Evolutionary conservation across 2,113 vertebrate species (phyloP), one percentile per base, ranked within the genome.

Genomic region (Sardina pilchardus): DNA sequence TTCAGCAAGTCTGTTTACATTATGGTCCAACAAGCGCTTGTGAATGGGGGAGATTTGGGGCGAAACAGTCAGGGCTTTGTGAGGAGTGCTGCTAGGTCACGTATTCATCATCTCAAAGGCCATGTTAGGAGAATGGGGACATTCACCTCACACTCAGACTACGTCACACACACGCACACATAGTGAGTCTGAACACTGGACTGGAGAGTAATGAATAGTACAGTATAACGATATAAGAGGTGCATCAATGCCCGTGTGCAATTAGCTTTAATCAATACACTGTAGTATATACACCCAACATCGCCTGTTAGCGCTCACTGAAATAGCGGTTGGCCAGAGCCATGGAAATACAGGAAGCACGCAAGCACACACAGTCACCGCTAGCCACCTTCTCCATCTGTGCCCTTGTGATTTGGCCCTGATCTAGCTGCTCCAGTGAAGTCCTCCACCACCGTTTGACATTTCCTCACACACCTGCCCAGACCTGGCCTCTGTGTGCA

Each of bases 51-150:
- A 67, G 85, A 86, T 89, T 90, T 86, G 50, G 67, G 24, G 82
- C 85, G 48, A 71, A 39, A 94, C 91, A 93, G 89, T 83, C 36
- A 21, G 1, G 0, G 75, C 43, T 89, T 94, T 93, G 91, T 92
- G 16, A 43, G 16, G 16, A 34, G 12, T 7, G 24, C 84, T 86
- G 34, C 42, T 24, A 8, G 81, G 67, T 59, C 48, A 81, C 56
- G 82, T 86, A 63, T 63, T 34, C n/a, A 34, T 75, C 10, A 30
- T 84, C 50, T 88, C 44, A 88, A 56, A 78, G 85, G 45, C 85
- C 56, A 63, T 1, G 17, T 1, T 36, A 0, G 85, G 86, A 91
- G 85, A 93, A 90, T 78, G 86, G 86, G 81, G 81, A 87, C 87
- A 87, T 93, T 90, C 80, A 90, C 89, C 83, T 88, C 92, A 80